These are phyloP conservation scores for Bubo blakistoni DNA, from an alignment of 2,113 vertebrate species.

Conservation along the genomic window DNA sequence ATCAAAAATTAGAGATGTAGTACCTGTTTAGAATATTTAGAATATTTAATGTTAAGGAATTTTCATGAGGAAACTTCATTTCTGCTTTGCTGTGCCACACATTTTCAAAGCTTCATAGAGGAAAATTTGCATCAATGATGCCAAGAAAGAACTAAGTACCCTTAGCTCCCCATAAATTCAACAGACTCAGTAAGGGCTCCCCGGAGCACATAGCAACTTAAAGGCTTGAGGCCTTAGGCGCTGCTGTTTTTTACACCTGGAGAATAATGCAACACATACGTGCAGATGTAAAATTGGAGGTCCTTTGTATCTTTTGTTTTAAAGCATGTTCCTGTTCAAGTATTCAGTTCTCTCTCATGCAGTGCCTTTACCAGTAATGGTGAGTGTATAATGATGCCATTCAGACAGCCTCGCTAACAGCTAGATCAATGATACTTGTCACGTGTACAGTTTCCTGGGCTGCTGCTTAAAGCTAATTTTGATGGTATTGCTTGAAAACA, in stretches of 20 bases:
- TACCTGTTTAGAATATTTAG: background rate
- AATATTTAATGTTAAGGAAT: background rate
- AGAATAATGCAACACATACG: background rate
- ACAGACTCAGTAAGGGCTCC: background rate
- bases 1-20: background rate
- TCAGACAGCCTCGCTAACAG: background rate
- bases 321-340: background rate
- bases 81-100: background rate
- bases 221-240: background rate
- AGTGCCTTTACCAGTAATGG: background rate
- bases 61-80: background rate
- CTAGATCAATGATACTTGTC: conserved; percentile 40
- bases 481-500: background rate
- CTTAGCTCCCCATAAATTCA: background rate
- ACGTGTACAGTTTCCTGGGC: background rate
- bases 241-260: background rate
- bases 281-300: background rate
- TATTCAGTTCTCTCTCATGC: background rate
- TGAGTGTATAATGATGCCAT: conserved; percentile 4
- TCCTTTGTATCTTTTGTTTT: background rate
- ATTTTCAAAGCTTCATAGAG: background rate
- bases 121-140: background rate
- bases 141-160: background rate
- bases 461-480: conserved; percentile 9
- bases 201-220: background rate